Base-by-base conservation (phyloP, 2,113 vertebrate species). In the Gymnobelideus leadbeateri region DNA sequence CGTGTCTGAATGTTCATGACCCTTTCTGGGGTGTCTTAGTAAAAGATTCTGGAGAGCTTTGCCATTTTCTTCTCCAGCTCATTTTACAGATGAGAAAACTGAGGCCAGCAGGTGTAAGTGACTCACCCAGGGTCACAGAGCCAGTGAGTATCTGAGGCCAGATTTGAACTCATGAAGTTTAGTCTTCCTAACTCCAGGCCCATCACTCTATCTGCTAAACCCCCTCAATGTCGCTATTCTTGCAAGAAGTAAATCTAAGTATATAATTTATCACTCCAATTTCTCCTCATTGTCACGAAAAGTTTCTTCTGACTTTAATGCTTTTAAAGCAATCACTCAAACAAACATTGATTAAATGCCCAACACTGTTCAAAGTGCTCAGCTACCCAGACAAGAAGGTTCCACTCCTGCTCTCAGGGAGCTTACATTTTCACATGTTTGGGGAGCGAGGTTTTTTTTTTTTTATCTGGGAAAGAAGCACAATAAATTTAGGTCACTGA, bases 391-490 rank as follows among this genome's bases (percentile, higher is more conserved):
- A 84, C 68, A 43, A 84, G 37, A 77, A 43, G 7, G 68, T 84
- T 68, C 31, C 31, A 68, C 12, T n/a, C 31, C n/a, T 84, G 7
- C 16, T 84, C 68, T 43, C n/a, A 21, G 43, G 68, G n/a, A 84
- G 19, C 68, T 84, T 84, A 8, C 19, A 43, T 68, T 55, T 61
- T 1, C 11, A n/a, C 92, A 50, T 68, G 91, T 91, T 57, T 51
- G 26, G 84, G 4, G 49, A 1, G 0, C 50, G 93, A 91, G 43
- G n/a, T 91, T 49, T 92, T 95, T 55, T 94, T 91, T 49, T 92
- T 95, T 55, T 94, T 77, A 94, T 25, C 54, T 77, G 57, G 53
- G n/a, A 96, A 95, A 93, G 14, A 92, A 95, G 92, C 92, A n/a
- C 25, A 23, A 47, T 54, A 51, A n/a, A 91, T 94, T 23, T 84